Percentiles rank a stretch among this genome's conserved stretches.
phyloP scores from a whole-genome alignment of 2,888 invertebrate species.

The Agrilus cyanescens region DNA sequence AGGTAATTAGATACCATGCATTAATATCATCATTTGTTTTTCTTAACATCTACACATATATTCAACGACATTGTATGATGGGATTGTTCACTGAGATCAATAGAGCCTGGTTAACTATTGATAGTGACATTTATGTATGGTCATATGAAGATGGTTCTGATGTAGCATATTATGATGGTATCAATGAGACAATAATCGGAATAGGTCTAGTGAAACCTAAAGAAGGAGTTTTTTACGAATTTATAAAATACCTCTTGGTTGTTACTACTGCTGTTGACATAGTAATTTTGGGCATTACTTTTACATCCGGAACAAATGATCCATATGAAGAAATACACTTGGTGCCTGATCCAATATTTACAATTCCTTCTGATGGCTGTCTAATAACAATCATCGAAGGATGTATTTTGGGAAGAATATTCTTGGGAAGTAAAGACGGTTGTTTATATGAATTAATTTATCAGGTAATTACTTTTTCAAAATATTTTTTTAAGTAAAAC shows the following conservation, averaged over 20 bases:
- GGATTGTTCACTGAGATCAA: constrained; percentile 94
- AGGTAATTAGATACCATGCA: too few species aligned
- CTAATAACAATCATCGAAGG: constrained; percentile 74
- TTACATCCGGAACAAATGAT: constrained; percentile 40
- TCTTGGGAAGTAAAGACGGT: constrained; percentile 90
- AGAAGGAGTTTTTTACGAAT: constrained; percentile 74
- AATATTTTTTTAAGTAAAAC: not conserved
- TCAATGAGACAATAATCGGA: constrained; percentile 87
- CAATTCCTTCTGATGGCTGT: constrained; percentile 79
- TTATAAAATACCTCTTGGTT: constrained; percentile 83
- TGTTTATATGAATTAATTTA: constrained; percentile 90
- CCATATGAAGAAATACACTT: constrained; percentile 69
- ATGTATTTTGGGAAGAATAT: constrained; percentile 75
- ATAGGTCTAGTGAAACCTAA: constrained; percentile 87
- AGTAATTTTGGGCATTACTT: constrained; percentile 67
- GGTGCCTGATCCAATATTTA: constrained; percentile 89
- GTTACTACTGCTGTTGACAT: constrained; percentile 93
- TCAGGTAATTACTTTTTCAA: constrained; percentile 46
- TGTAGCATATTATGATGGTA: constrained; percentile 92
- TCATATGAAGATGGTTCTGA: constrained; percentile 92
- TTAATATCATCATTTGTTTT: too few species aligned
- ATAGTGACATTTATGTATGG: constrained; percentile 97
- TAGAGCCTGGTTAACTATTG: constrained; percentile 94
- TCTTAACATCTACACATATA: constrained; percentile 46
- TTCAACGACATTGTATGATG: constrained; percentile 94